Evolutionary conservation across 2,888 invertebrate genomes (phyloP).

Genomic region (Rutpela maculata): DNA sequence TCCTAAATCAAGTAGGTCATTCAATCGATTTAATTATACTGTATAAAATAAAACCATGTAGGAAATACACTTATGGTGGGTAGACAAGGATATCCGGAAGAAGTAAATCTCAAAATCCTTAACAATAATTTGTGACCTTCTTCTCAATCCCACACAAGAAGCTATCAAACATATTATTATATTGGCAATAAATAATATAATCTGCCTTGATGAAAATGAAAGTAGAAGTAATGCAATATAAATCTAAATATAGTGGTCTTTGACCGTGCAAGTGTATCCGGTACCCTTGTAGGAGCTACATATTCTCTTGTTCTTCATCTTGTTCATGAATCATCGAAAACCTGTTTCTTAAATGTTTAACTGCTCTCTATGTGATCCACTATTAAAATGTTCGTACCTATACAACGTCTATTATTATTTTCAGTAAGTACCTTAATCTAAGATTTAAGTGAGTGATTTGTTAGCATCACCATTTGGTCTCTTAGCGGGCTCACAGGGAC

Average conservation of each 20-base stretch:
- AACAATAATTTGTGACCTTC: neutral
- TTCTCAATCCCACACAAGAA: neutral
- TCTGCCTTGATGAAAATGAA: constrained; percentile 17
- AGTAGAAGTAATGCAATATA: neutral
- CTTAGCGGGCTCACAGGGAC: too few species aligned
- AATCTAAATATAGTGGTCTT: constrained; percentile 33
- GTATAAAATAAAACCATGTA: neutral
- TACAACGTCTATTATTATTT: too few species aligned
- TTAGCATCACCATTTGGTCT: too few species aligned
- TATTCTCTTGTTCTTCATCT: constrained; percentile 27
- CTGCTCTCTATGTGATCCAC: too few species aligned
- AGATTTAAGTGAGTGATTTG: too few species aligned
- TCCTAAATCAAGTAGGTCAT: neutral
- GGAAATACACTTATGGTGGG: neutral
- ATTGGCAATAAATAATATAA: neutral
- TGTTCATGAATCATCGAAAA: constrained; percentile 22
- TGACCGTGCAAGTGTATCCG: constrained; percentile 42
- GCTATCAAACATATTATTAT: neutral
- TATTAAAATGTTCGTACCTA: too few species aligned
- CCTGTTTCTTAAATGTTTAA: neutral
- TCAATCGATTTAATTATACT: neutral
- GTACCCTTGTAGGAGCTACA: constrained; percentile 41
- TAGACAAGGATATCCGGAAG: neutral
- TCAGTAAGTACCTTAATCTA: too few species aligned
- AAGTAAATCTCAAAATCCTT: neutral